Percentiles rank a stretch among this genome's conserved stretches.
phyloP scores from a whole-genome alignment of 2,113 vertebrate genomes.

The Pelmatolapia mariae region DNA sequence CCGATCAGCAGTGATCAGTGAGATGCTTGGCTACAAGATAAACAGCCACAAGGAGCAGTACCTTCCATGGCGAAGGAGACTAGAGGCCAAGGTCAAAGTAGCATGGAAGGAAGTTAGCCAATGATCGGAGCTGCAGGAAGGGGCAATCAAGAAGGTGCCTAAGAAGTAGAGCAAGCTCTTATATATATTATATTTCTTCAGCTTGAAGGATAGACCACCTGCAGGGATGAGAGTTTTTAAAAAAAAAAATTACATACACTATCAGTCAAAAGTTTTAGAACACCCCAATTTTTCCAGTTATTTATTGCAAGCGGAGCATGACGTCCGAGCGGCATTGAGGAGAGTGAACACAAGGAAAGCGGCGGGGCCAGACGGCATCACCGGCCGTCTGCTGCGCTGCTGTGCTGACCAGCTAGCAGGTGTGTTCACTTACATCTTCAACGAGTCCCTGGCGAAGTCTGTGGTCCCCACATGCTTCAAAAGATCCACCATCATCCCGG shows the following conservation, averaged over 20 bases:
- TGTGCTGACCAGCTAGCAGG: too few species aligned
- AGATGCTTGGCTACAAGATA: background rate
- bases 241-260: background rate
- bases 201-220: background rate
- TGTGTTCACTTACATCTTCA: too few species aligned
- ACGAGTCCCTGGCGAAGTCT: too few species aligned
- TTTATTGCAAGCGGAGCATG: too few species aligned
- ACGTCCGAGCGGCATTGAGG: too few species aligned
- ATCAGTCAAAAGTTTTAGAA: background rate
- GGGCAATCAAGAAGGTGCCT: background rate
- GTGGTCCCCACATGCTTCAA: too few species aligned
- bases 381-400: too few species aligned
- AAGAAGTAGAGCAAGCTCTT: background rate
- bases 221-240: rapidly evolving
- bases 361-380: too few species aligned
- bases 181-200: background rate
- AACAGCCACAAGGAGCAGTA: background rate
- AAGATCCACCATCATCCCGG: too few species aligned
- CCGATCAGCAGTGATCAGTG: background rate
- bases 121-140: background rate
- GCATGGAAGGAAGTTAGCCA: background rate
- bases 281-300: background rate
- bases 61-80: background rate
- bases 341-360: too few species aligned
- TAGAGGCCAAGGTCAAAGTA: background rate